Evolutionary conservation across 2,888 invertebrate genomes (phyloP).

Genomic region (Exocentrus adspersus): DNA sequence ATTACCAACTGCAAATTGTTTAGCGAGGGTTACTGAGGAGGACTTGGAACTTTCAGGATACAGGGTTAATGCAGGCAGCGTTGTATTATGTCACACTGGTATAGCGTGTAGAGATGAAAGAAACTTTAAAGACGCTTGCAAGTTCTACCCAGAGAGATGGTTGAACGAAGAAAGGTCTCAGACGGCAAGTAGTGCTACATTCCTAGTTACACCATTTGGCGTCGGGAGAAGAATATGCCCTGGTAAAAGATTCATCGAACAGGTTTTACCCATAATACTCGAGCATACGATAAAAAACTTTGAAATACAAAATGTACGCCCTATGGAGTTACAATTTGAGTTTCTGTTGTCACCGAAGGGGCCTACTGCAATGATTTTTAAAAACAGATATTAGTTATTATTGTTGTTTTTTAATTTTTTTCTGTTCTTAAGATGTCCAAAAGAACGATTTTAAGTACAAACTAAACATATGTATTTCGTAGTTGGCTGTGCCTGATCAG

Average conservation of each 20-base stretch:
- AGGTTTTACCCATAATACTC: conserved; percentile 77
- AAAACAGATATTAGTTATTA: conserved; percentile 64
- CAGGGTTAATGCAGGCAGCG: conserved; percentile 77
- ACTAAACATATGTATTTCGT: conserved; percentile 25
- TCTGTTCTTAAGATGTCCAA: conserved; percentile 26
- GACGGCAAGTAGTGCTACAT: conserved; percentile 66
- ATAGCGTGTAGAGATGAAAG: conserved; percentile 80
- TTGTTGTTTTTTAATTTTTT: conserved; percentile 19
- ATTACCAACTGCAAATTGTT: conserved; percentile 80
- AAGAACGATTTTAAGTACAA: conserved; percentile 34
- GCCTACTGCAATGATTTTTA: conserved; percentile 75
- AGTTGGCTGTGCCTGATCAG: conserved; percentile 38
- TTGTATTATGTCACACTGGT: conserved; percentile 83
- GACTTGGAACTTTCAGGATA: conserved; percentile 78
- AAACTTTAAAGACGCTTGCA: conserved; percentile 77
- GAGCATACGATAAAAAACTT: conserved; percentile 76
- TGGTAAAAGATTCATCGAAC: conserved; percentile 84
- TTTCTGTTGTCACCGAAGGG: conserved; percentile 83
- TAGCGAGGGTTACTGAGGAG: conserved; percentile 80
- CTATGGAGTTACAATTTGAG: conserved; percentile 81
- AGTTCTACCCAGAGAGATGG: conserved; percentile 85
- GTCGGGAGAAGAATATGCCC: conserved; percentile 84
- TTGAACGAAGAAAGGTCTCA: conserved; percentile 62
- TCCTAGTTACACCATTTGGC: conserved; percentile 82
- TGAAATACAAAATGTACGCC: conserved; percentile 72